A percentile compares a stretch with the other conserved stretches of the same genome.
Conservation (phyloP, 2,888 invertebrate species). For the Neoascia interrupta region DNA sequence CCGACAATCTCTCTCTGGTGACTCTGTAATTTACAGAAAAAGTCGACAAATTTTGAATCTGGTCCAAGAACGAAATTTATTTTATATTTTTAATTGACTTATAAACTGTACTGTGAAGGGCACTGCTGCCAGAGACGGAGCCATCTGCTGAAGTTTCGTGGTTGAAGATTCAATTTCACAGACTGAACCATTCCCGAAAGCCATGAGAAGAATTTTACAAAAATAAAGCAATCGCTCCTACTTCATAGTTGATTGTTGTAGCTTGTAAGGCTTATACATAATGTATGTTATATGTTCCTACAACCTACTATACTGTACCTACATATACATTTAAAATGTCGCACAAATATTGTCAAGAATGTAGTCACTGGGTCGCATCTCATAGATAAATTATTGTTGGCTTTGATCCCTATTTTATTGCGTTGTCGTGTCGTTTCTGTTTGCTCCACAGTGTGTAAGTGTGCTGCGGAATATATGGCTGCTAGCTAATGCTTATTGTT, state of each 20-base stretch:
- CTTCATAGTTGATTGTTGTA: too few relatives aligned
- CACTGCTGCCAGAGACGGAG: neutral
- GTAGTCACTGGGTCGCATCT: conserved; percentile 43
- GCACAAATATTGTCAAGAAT: too few relatives aligned
- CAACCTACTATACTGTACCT: too few relatives aligned
- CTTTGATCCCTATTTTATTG: conserved; percentile 48
- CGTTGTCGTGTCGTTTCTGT: conserved; percentile 19
- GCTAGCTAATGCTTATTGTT: conserved; percentile 52
- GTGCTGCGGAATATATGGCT: conserved; percentile 32
- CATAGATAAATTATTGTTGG: conserved; percentile 62
- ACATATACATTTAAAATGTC: too few relatives aligned
- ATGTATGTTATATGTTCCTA: too few relatives aligned
- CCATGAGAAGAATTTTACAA: conserved; percentile 34
- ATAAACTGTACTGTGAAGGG: conserved; percentile 40
- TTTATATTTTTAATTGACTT: conserved; percentile 64
- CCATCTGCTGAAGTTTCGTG: conserved; percentile 43
- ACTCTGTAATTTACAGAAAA: conserved; percentile 21
- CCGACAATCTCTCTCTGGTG: conserved; percentile 2
- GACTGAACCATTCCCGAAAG: neutral
- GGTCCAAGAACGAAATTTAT: conserved; percentile 53
- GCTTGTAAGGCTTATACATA: too few relatives aligned
- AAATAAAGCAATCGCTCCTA: conserved; percentile 32
- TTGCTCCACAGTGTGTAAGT: conserved; percentile 1
- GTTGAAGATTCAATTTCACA: conserved; percentile 59
- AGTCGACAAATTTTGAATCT: conserved; percentile 64